These are phyloP conservation scores for Parthenolecanium corni DNA, from an alignment of 2,888 invertebrate genomes.

Conservation along the genomic window DNA sequence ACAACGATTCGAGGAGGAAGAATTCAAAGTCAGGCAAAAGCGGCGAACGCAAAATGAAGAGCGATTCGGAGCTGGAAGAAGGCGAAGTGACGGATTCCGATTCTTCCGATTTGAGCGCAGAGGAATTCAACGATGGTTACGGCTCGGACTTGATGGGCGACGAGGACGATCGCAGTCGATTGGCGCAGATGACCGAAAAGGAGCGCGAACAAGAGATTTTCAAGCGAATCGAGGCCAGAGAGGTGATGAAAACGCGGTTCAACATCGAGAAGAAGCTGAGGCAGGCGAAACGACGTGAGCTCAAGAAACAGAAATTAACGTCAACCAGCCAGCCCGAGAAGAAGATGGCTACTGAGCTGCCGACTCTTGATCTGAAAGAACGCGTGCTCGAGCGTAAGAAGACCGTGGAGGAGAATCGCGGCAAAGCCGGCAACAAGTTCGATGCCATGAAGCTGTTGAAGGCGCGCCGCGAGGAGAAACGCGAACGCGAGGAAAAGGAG, in stretches of 20 bases:
- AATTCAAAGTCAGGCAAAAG: constrained; percentile 65
- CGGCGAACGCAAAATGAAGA: constrained; percentile 42
- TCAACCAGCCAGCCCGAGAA: constrained; percentile 30
- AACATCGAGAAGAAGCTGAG: constrained; percentile 90
- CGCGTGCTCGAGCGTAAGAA: constrained; percentile 76
- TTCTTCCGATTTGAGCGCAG: constrained; percentile 56
- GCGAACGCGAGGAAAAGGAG: constrained; percentile 51
- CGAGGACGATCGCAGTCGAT: constrained; percentile 78
- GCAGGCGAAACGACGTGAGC: constrained; percentile 65
- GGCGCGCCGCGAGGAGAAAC: constrained; percentile 81
- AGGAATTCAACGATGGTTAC: constrained; percentile 91
- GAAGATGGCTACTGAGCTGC: constrained; percentile 46
- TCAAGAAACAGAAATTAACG: constrained; percentile 44
- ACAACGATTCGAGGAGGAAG: constrained; percentile 37
- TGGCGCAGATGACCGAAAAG: constrained; percentile 89
- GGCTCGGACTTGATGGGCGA: constrained; percentile 96
- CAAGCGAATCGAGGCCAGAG: constrained; percentile 87
- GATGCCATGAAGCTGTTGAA: constrained; percentile 88
- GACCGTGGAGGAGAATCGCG: constrained; percentile 75
- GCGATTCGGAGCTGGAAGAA: constrained; percentile 35
- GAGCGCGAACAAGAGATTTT: constrained; percentile 95
- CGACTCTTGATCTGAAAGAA: constrained; percentile 55
- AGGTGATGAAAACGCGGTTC: constrained; percentile 88
- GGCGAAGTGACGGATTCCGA: constrained; percentile 66
- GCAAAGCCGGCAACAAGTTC: constrained; percentile 68